Conservation (phyloP, 1,140 invertebrate species). For the Leptopilina boulardi region DNA sequence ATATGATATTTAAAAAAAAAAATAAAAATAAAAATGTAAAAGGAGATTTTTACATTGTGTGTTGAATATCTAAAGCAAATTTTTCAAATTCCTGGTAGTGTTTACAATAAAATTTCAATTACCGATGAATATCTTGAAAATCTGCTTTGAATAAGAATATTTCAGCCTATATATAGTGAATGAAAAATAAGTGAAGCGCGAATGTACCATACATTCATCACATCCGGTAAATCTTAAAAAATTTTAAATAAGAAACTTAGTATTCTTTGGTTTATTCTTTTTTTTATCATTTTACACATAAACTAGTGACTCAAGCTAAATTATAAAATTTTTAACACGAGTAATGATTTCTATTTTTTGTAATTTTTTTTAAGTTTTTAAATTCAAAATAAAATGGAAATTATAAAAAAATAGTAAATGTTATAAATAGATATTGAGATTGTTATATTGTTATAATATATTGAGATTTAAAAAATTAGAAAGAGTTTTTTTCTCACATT, state of each 20-base stretch:
- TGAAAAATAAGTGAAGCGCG: neutral
- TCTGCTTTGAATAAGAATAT: slow-evolving; percentile 13
- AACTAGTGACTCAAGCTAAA: slow-evolving; percentile 54
- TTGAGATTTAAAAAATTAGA: too few relatives aligned
- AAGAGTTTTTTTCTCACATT: too few relatives aligned
- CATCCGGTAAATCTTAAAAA: slow-evolving; percentile 12
- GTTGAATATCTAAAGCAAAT: neutral
- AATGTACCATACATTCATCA: neutral
- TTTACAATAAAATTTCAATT: slow-evolving; percentile 4
- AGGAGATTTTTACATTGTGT: neutral
- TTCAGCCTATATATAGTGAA: neutral
- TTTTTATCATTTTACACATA: neutral
- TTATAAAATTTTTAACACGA: slow-evolving; percentile 41
- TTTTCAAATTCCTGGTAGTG: neutral
- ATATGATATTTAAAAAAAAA: too few relatives aligned
- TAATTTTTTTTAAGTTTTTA: too few relatives aligned
- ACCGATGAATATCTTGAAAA: neutral
- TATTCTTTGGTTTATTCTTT: neutral
- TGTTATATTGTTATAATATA: too few relatives aligned
- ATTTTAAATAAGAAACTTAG: slow-evolving; percentile 4
- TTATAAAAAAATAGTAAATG: too few relatives aligned
- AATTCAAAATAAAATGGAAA: too few relatives aligned
- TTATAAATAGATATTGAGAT: too few relatives aligned
- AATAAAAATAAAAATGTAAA: neutral
- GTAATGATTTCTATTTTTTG: too few relatives aligned